Evolutionary conservation across 2,113 vertebrate species (phyloP).

Genomic region (Amblyopsis rosae): DNA sequence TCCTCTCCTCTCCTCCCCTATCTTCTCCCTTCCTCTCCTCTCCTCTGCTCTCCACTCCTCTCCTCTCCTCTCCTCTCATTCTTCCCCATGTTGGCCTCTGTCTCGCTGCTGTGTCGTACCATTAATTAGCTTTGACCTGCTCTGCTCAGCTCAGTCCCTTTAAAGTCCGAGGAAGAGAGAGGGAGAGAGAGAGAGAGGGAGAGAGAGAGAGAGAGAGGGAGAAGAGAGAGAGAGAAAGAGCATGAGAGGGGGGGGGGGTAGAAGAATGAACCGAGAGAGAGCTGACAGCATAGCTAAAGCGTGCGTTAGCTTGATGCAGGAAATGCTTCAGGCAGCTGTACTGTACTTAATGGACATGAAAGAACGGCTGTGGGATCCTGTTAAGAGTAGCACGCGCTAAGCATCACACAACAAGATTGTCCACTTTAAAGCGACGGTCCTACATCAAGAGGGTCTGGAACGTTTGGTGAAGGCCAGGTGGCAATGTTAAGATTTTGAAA

Average conservation of each 20-base stretch:
- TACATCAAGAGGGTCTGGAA: too few species aligned
- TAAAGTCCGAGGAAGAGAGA: conserved; percentile 55
- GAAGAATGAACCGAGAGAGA: conserved; percentile 1
- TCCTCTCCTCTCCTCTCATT: conserved; percentile 27
- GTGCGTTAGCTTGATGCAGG: conserved; percentile 12
- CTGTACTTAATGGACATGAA: conserved; percentile 22
- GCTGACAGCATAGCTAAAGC: conserved; percentile 1
- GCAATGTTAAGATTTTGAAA: too few species aligned
- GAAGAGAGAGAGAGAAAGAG: not conserved
- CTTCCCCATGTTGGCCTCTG: conserved; percentile 47
- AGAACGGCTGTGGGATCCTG: conserved; percentile 18
- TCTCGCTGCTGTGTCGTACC: conserved; percentile 62
- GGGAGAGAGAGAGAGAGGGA: conserved; percentile 15
- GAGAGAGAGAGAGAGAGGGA: conserved; percentile 3
- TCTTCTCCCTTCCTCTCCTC: conserved; percentile 31
- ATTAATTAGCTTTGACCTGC: conserved; percentile 74
- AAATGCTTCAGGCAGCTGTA: conserved; percentile 36
- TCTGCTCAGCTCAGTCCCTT: conserved; percentile 59
- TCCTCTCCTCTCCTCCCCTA: conserved; percentile 12
- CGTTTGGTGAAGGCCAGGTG: too few species aligned
- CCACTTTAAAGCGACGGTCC: too few species aligned
- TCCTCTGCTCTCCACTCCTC: conserved; percentile 51
- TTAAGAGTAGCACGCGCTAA: not conserved
- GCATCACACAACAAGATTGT: too few species aligned
- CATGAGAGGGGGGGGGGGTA: not conserved